These are phyloP conservation scores for Rhagium mordax DNA, from an alignment of 2,888 invertebrate species.

Conservation along the genomic window DNA sequence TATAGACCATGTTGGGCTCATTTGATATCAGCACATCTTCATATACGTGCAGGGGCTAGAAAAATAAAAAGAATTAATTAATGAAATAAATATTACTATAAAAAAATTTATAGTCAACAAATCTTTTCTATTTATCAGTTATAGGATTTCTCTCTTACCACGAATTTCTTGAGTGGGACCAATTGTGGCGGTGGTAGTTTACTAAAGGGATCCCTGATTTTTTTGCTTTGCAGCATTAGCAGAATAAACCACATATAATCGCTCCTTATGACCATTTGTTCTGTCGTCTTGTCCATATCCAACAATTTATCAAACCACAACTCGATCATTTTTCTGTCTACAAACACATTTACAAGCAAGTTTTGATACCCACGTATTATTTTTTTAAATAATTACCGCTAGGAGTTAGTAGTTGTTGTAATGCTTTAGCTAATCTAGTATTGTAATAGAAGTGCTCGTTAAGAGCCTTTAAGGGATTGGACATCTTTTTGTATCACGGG, in stretches of 20 bases:
- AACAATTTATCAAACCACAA: conserved; percentile 67
- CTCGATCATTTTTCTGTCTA: conserved; percentile 61
- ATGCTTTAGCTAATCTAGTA: conserved; percentile 66
- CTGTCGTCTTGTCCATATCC: conserved; percentile 60
- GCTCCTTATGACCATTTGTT: conserved; percentile 65
- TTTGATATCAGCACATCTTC: conserved; percentile 52
- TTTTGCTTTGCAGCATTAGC: conserved; percentile 67
- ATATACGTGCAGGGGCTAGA: conserved; percentile 50
- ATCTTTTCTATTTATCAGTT: too few relatives aligned
- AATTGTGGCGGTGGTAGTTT: conserved; percentile 61
- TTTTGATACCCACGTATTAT: too few relatives aligned
- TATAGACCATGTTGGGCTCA: conserved; percentile 46
- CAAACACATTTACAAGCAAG: too few relatives aligned
- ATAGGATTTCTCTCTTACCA: conserved; percentile 57
- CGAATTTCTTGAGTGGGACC: conserved; percentile 63
- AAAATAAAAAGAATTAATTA: not conserved
- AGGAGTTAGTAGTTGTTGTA: conserved; percentile 65
- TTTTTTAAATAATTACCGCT: conserved; percentile 59
- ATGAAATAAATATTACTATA: too few relatives aligned
- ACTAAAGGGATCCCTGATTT: conserved; percentile 65
- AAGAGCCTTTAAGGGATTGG: conserved; percentile 55
- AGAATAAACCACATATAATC: conserved; percentile 70
- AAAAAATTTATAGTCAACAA: too few relatives aligned
- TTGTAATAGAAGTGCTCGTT: conserved; percentile 69
- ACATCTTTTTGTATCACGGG: conserved; percentile 8